phyloP scores from a whole-genome alignment of 1,140 invertebrate genomes.

The Brachystomella parvula region DNA sequence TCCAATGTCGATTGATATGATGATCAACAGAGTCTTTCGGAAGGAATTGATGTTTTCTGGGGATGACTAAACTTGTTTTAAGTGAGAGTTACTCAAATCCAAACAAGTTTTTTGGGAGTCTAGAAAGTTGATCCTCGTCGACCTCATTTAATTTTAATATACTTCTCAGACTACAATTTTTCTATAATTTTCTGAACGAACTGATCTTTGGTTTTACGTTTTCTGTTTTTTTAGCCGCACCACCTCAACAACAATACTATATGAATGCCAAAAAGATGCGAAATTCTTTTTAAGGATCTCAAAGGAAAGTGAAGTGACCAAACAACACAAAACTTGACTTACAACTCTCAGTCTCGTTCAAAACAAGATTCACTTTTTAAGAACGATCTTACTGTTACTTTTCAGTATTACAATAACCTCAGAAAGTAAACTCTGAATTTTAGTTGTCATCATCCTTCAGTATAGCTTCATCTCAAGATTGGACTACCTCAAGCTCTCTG shows the following conservation, averaged over 20 bases:
- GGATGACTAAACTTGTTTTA: conserved; percentile 12
- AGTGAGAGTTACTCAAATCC: conserved; percentile 9
- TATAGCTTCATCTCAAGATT: too few species aligned
- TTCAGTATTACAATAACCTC: conserved; percentile 10
- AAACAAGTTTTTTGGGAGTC: neutral
- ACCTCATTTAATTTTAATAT: conserved; percentile 7
- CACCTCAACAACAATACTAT: too few species aligned
- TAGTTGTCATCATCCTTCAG: too few species aligned
- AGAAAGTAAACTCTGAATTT: conserved; percentile 4
- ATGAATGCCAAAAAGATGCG: neutral
- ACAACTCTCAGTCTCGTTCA: conserved; percentile 8
- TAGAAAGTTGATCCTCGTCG: conserved; percentile 7
- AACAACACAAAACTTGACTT: conserved; percentile 7
- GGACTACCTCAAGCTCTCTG: too few species aligned
- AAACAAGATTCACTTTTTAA: conserved; percentile 13
- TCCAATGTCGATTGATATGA: neutral
- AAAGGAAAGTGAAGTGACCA: conserved; percentile 11
- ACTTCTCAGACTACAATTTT: neutral
- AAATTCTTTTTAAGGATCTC: conserved; percentile 1
- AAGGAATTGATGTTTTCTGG: neutral
- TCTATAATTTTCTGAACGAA: conserved; percentile 8
- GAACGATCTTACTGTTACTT: neutral
- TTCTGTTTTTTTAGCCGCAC: neutral
- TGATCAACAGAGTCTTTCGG: neutral
- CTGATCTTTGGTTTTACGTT: conserved; percentile 8